Evolutionary conservation across 1,140 invertebrate genomes (phyloP).

Genomic region (Gonioctena quinquepunctata): DNA sequence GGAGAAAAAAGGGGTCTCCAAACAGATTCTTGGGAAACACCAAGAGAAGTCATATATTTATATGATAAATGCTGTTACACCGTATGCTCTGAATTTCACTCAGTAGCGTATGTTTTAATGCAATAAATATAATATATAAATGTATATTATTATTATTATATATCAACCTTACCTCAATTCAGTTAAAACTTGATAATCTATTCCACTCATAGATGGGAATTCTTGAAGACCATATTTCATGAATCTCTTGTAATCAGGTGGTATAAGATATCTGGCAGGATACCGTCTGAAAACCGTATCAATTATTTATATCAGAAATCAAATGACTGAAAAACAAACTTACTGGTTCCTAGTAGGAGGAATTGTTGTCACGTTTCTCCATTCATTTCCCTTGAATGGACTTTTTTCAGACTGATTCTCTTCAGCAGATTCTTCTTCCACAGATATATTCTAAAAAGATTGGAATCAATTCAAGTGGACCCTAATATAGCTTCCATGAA

Average conservation of each 20-base stretch:
- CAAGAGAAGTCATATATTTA: background rate
- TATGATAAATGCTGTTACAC: background rate
- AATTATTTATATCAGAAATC: too few relatives aligned
- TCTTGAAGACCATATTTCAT: conserved; percentile 2
- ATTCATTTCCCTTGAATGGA: conserved; percentile 30
- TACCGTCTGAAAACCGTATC: too few relatives aligned
- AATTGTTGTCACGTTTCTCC: conserved; percentile 10
- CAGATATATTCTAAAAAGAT: conserved; percentile 12
- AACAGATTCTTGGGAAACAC: background rate
- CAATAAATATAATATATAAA: background rate
- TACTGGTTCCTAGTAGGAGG: background rate
- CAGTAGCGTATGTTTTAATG: too few relatives aligned
- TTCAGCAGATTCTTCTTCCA: background rate
- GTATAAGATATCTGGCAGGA: conserved; percentile 3
- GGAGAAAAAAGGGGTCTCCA: background rate
- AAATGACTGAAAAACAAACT: too few relatives aligned
- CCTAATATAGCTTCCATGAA: too few relatives aligned
- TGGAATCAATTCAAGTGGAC: too few relatives aligned
- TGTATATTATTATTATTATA: background rate
- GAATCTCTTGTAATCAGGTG: background rate
- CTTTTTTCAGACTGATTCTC: conserved; percentile 10
- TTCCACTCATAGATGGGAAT: background rate
- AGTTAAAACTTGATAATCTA: background rate
- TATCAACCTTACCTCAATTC: background rate
- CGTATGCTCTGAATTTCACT: background rate